Base-by-base conservation (phyloP, 2,888 invertebrate species). In the Agrilus biguttatus region DNA sequence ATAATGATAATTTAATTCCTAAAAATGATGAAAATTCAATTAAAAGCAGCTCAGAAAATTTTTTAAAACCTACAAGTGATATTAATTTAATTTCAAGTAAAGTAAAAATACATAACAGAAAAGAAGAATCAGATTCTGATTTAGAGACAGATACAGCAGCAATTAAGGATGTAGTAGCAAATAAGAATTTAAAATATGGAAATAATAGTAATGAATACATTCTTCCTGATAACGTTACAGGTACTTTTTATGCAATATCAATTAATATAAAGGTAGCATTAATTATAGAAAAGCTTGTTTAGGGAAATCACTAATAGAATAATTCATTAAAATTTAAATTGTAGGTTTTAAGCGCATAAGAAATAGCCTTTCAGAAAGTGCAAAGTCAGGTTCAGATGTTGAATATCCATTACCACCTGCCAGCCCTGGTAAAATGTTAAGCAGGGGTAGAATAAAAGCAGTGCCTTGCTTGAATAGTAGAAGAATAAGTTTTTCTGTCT, bases 401-500 rank as follows among this genome's bases (percentile, higher is more conserved):
- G 60, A 61, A 43, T 56, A 57, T 44, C 53, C 55, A 37, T 51
- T 70, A 3, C 58, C 74, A 38, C 77, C 73, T 5, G 71, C 74
- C 1, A 65, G 63, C 49, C 74, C 76, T 0, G 70, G 68, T 47
- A 83, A 83, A 65, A 50, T 58, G 17, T 33, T 51, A 40, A 77
- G 75, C 39, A 69, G 84, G 2, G 71, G 75, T 1, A 75, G 83
- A 47, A 74, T 84, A 33, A 73, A 78, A 34, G 80, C 84, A 4
- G 73, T 74, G 5, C 84, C 84, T 1, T 70, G 78, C 51, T 68
- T 84, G 41, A 75, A 78, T 14, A 70, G 83, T 44, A 72, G 81
- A 51, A 82, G 80, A 54, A 54, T 57, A 17, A 62, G 61, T 44
- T 60, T 58, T 44, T 80, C 80, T 61, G 63, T 78, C 33, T 73